These are phyloP conservation scores for Bubo bubo DNA, from an alignment of 2,113 vertebrate species.

Conservation along the genomic window DNA sequence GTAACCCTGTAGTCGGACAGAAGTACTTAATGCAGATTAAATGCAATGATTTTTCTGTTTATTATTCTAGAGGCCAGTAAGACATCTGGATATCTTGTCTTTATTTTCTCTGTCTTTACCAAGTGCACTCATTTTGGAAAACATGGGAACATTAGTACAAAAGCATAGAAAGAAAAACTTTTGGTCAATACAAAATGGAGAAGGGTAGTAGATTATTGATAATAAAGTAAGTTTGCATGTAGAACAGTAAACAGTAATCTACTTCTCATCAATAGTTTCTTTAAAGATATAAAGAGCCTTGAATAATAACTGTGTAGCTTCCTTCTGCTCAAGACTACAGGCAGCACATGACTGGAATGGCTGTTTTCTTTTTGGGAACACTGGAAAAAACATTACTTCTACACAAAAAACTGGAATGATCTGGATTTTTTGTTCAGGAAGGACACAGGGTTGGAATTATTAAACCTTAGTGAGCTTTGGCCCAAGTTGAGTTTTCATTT, in stretches of 20 bases:
- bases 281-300: not conserved
- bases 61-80: not conserved
- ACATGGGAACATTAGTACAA: not conserved
- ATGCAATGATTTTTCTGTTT: slow-evolving; percentile 16
- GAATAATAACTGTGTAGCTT: not conserved
- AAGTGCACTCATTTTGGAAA: not conserved
- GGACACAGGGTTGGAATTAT: not conserved
- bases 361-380: not conserved
- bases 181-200: not conserved
- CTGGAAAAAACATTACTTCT: not conserved
- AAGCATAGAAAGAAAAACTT: not conserved
- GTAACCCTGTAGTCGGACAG: not conserved
- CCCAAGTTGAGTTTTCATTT: not conserved
- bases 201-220: not conserved
- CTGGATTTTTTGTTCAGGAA: not conserved
- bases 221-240: not conserved
- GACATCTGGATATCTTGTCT: not conserved
- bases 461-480: not conserved
- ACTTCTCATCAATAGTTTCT: not conserved
- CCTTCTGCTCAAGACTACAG: not conserved
- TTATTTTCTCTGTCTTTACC: not conserved
- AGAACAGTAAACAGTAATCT: not conserved
- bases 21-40: slow-evolving; percentile 19
- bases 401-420: not conserved
- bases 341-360: not conserved